Base-by-base conservation (phyloP, 2,113 vertebrate genomes). In the Romanogobio albipinnatus region DNA sequence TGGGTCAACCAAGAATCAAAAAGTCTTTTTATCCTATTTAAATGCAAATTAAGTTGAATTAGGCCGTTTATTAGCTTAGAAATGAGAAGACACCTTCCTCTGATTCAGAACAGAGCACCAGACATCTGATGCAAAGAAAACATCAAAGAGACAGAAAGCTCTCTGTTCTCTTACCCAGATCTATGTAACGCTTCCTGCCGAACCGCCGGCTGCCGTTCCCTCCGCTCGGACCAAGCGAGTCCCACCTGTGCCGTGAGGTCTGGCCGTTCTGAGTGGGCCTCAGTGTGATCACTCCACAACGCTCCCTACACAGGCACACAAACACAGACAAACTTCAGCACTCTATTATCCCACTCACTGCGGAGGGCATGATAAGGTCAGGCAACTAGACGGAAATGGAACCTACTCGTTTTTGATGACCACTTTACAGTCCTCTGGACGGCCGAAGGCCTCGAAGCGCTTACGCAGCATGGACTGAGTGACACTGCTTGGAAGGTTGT, bases 361-460 rank as follows among this genome's bases (percentile, higher is more conserved):
- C 53, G 3, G 53, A 56, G 36, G 11, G 9, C 39, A 11, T 19
- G 17, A 47, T 70, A 29, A 59, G 0, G 19, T 14, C 49, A 70
- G 22, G 19, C 14, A 19, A 36, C 13, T 11, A 58, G 29, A 17
- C 4, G 3, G 8, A 47, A 78, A 82, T 8, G 17, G 19, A 45
- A 90, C 95, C 84, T 73, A 95, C 95, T 96, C 96, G 82, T 95
- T 96, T 91, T 96, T 96, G 29, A 94, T 94, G 91, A 98, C 95
- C 92, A 99, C 96, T 88, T 95, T 96, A 93, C 97, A 99, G 88
- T 99, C 98, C 51, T 96, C 95, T 0, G 97, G 95, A 82, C 96
- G 96, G 1, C 98, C 97, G 39, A 98, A 98, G 76, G 96, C 96
- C 92, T 98, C 96, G 0, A 99, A 98, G 90, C 97, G 97, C 89